Evolutionary conservation across 64 coral and sea anemone species (phyloP).

Genomic region (Pachyseris speciosa): DNA sequence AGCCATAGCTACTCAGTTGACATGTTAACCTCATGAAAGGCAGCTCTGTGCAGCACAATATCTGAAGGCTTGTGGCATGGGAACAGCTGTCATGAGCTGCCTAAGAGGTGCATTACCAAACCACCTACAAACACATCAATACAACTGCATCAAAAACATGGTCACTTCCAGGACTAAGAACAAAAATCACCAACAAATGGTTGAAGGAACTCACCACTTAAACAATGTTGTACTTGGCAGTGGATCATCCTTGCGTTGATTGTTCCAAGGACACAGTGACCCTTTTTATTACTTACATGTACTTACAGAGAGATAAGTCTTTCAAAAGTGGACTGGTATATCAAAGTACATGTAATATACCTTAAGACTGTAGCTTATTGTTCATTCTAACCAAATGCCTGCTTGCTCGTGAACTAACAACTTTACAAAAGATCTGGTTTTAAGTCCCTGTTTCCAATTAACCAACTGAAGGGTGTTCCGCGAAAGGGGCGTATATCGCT

Average conservation of each 20-base stretch:
- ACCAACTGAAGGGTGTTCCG: too few relatives aligned
- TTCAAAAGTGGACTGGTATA: too few relatives aligned
- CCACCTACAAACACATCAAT: slow-evolving; percentile 54
- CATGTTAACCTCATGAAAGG: slow-evolving; percentile 43
- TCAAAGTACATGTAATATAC: too few relatives aligned
- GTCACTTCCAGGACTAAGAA: background rate
- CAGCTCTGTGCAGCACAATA: slow-evolving; percentile 20
- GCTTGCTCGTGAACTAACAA: too few relatives aligned
- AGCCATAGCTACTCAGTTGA: slow-evolving; percentile 17
- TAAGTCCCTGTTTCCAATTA: too few relatives aligned
- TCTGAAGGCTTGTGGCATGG: slow-evolving; percentile 42
- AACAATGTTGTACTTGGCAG: background rate
- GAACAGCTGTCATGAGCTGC: slow-evolving; percentile 40
- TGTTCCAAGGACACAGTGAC: background rate
- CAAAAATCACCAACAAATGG: background rate
- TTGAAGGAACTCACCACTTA: slow-evolving; percentile 31
- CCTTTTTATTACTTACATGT: too few relatives aligned
- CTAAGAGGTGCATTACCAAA: slow-evolving; percentile 46
- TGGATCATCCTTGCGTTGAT: background rate
- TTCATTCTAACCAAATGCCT: too few relatives aligned
- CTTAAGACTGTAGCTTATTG: background rate
- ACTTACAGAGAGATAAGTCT: too few relatives aligned
- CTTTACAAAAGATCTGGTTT: too few relatives aligned
- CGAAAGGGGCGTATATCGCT: too few relatives aligned
- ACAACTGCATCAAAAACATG: slow-evolving; percentile 30